These are phyloP conservation scores for Mystacornis crossleyi DNA, from an alignment of 2,113 vertebrate species.

Conservation along the genomic window DNA sequence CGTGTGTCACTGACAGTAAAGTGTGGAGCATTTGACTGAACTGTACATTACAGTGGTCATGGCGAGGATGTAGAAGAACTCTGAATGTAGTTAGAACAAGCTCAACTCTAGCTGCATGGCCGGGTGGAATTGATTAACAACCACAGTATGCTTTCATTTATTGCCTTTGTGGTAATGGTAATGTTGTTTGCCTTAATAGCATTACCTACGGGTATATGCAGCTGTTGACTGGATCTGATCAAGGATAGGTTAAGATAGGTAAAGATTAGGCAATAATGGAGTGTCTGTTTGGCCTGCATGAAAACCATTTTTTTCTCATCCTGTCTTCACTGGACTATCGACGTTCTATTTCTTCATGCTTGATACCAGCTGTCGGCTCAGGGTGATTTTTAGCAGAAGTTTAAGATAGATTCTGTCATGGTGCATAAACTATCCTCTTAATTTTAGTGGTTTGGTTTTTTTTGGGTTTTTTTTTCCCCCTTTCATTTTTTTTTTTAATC, in stretches of 20 bases:
- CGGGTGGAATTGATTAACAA: background rate
- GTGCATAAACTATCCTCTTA: background rate
- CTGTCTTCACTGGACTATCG: background rate
- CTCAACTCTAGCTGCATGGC: background rate
- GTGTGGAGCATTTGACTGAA: background rate
- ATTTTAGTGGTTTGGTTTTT: background rate
- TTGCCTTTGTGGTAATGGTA: background rate
- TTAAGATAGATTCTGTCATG: background rate
- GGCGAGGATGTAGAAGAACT: background rate
- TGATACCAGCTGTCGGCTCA: background rate
- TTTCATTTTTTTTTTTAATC: background rate
- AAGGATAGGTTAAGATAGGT: background rate
- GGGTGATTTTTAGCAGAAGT: background rate
- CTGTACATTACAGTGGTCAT: fast-evolving
- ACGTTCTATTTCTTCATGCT: background rate
- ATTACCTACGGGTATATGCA: background rate
- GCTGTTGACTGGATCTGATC: background rate
- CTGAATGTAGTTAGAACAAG: background rate
- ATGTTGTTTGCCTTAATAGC: background rate
- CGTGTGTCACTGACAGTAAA: fast-evolving
- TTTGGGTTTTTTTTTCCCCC: too few relatives aligned
- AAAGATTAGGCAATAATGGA: background rate
- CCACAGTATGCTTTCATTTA: background rate
- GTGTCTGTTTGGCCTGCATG: background rate
- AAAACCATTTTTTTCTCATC: background rate